Conservation (phyloP, 1,140 invertebrate genomes). For the Leptinotarsa undecemlineata region DNA sequence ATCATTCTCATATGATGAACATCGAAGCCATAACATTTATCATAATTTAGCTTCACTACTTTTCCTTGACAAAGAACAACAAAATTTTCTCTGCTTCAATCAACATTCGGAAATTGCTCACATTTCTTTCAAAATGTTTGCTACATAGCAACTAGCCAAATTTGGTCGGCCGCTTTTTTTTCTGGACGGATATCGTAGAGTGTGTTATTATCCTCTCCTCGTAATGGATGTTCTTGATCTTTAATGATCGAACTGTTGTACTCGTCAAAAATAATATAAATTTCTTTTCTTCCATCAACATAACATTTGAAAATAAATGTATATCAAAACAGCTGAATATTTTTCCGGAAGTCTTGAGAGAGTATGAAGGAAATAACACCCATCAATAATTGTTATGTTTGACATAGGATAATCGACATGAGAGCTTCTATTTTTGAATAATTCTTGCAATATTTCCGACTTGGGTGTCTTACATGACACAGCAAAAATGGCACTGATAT, state of each 20-base stretch:
- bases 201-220: slow-evolving; percentile 35
- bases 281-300: slow-evolving; percentile 25
- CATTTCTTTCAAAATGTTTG: slow-evolving; percentile 18
- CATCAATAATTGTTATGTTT: slow-evolving; percentile 7
- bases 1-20: slow-evolving; percentile 32
- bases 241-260: slow-evolving; percentile 44
- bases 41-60: slow-evolving; percentile 37
- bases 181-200: slow-evolving; percentile 34
- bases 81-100: slow-evolving; percentile 37
- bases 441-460: slow-evolving; percentile 15
- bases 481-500: slow-evolving; percentile 18
- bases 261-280: slow-evolving; percentile 36
- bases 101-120: not conserved
- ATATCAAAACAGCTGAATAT: slow-evolving; percentile 19
- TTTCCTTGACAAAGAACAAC: slow-evolving; percentile 26
- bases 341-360: slow-evolving; percentile 3
- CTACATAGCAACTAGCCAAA: slow-evolving; percentile 37
- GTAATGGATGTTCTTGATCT: slow-evolving; percentile 43
- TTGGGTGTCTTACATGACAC: slow-evolving; percentile 27
- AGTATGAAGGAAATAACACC: slow-evolving; percentile 16
- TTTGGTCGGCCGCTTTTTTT: slow-evolving; percentile 37
- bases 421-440: not conserved
- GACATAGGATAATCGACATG: not conserved
- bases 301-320: slow-evolving; percentile 28
- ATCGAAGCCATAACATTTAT: slow-evolving; percentile 35